These are phyloP conservation scores for Acrocephalus arundinaceus DNA, from an alignment of 2,113 vertebrate genomes.

Conservation along the genomic window DNA sequence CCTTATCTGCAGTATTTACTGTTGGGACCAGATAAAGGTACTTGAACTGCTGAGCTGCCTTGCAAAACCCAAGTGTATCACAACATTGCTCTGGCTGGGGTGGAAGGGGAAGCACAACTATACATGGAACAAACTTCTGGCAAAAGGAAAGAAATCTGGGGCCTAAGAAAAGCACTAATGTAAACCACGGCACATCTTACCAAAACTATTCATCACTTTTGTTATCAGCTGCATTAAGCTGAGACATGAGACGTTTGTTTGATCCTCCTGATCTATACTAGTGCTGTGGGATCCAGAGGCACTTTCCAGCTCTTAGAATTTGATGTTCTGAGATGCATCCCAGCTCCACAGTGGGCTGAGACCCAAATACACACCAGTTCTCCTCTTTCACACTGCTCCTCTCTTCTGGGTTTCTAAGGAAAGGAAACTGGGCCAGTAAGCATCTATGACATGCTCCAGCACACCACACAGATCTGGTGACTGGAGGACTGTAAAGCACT, in stretches of 20 bases:
- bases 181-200: neutral
- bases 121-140: neutral
- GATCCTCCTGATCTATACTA: neutral
- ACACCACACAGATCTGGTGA: neutral
- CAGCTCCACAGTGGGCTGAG: neutral
- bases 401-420: neutral
- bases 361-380: neutral
- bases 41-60: neutral
- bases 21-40: neutral
- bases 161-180: neutral
- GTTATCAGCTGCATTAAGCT: neutral
- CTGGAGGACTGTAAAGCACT: neutral
- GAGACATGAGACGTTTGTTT: neutral
- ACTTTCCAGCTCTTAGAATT: neutral
- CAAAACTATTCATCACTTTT: neutral
- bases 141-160: neutral
- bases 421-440: neutral
- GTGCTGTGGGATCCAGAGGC: neutral
- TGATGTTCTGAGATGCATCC: neutral
- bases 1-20: neutral
- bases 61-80: fast-evolving
- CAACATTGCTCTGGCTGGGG: neutral
- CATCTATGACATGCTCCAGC: neutral
- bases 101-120: neutral
- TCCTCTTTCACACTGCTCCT: neutral